phyloP scores from a whole-genome alignment of 2,888 invertebrate genomes.

The Ernsta delagoae region DNA sequence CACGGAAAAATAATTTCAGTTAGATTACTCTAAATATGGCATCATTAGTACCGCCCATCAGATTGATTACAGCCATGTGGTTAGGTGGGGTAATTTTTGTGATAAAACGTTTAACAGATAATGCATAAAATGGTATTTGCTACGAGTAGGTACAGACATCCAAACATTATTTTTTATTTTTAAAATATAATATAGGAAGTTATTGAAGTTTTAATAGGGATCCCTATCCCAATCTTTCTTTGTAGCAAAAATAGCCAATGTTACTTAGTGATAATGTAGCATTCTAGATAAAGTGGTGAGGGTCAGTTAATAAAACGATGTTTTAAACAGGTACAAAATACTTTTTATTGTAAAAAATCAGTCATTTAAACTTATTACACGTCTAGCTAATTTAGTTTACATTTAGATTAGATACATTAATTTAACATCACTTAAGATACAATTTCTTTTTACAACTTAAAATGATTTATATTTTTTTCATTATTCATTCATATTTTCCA shows the following conservation, averaged over 20 bases:
- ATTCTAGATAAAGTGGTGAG: no score
- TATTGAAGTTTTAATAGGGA: no score
- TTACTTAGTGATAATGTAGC: no score
- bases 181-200: no score
- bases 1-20: no score
- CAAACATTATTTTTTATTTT: not conserved
- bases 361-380: constrained; percentile 1
- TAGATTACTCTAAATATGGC: not conserved
- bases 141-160: not conserved
- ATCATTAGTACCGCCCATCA: not conserved
- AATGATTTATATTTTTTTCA: not conserved
- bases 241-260: no score
- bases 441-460: not conserved
- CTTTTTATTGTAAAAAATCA: constrained; percentile 8
- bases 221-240: no score
- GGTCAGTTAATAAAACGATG: not conserved
- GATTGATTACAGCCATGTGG: constrained; percentile 6
- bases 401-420: constrained; percentile 5
- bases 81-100: not conserved
- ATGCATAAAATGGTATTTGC: no score
- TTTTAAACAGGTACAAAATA: constrained; percentile 8
- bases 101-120: no score
- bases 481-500: not conserved
- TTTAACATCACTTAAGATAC: not conserved
- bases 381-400: not conserved